A percentile compares a stretch with the other conserved stretches of the same genome.
Conservation (phyloP, 2,797 vertebrate genomes). For the Anguilla anguilla region DNA sequence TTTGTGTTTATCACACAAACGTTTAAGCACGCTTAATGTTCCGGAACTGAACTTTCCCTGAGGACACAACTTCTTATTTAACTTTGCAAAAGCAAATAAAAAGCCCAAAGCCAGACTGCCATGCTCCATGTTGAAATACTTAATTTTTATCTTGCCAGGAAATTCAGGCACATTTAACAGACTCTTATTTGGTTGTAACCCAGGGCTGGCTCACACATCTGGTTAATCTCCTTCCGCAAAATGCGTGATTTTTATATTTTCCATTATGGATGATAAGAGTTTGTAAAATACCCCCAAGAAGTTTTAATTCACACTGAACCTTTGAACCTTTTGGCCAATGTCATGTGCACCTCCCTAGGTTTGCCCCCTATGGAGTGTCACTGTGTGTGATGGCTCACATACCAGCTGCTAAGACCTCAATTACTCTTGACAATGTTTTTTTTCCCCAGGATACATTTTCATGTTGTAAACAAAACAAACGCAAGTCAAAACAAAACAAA, state of each 20-base stretch:
- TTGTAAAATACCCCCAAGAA: background rate
- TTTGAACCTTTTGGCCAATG: background rate
- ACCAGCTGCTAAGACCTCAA: background rate
- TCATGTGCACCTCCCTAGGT: background rate
- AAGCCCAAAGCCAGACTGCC: background rate
- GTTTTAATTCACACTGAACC: background rate
- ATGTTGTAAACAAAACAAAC: background rate
- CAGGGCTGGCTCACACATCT: background rate
- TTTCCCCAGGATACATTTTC: background rate
- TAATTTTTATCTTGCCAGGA: background rate
- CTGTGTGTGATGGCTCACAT: background rate
- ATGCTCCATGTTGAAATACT: constrained; percentile 15
- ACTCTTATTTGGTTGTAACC: background rate
- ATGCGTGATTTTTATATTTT: background rate
- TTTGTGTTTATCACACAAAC: background rate
- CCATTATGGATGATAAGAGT: background rate
- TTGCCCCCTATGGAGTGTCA: background rate
- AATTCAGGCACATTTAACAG: background rate
- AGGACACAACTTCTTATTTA: constrained; percentile 12
- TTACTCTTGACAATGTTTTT: background rate
- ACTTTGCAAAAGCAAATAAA: constrained; percentile 19
- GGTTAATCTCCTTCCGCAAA: background rate
- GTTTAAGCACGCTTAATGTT: background rate
- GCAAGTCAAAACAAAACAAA: background rate
- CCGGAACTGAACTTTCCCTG: background rate